Base-by-base conservation (phyloP, 2,888 invertebrate species). In the Tiliacea citrago region DNA sequence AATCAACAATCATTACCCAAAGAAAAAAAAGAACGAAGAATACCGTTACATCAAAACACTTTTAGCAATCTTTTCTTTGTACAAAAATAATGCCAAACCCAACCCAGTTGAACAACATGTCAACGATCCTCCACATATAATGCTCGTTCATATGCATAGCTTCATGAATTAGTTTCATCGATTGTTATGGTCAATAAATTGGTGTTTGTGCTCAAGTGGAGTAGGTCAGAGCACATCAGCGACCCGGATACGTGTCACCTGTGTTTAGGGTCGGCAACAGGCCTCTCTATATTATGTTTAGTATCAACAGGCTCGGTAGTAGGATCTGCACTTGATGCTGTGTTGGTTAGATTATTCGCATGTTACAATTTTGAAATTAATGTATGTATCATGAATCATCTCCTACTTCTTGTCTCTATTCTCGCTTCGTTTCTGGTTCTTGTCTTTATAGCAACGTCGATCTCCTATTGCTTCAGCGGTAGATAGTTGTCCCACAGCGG, bases 131-230 rank as follows among this genome's bases (percentile, higher is more conserved):
- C 51, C 1, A 51, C 29, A 49, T 79, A 80, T 74, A 82, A 76
- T 67, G 45, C 49, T 76, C 80, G 51, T 70, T 63, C 55, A 70
- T 18, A 67, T 84, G 67, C 61, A 74, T 69, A 67, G 47, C 60
- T 73, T 35, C 69, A 72, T 49, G 68, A 75, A 84, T 84, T 84
- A 81, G 72, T 71, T 81, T 67, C 85, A 81, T 82, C 85, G 85
- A 82, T 82, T 84, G 82, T 82, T 76, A 84, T 58, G 85, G 70
- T 65, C 82, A 73, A 81, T 81, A 84, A 84, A 82, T 82, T 81
- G 63, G 81, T 57, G 66, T 71, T 82, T 82, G 82, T 82, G 71
- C 13, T 16, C 71, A 86, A 79, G 78, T 87, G 80, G 86, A 81
- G 77, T 73, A 81, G 81, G 79, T 80, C 84, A 77, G 62, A 73